Evolutionary conservation across 2,113 vertebrate species (phyloP).

Genomic region (Stegostoma tigrinum): DNA sequence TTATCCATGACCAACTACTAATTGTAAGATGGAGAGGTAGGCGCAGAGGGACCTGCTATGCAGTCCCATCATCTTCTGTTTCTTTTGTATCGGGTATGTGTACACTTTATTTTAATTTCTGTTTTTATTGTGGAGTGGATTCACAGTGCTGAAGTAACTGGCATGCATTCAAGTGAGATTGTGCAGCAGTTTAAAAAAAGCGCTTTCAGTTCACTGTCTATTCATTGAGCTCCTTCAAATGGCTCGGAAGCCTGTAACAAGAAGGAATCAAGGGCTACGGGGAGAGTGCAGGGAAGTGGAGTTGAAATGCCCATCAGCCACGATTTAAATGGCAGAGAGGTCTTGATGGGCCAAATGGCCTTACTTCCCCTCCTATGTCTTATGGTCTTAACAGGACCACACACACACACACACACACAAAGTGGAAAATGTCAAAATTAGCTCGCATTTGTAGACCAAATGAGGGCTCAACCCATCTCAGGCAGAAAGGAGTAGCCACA

Average conservation of each 20-base stretch:
- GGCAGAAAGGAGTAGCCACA: not conserved
- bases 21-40: not conserved
- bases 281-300: too few relatives aligned
- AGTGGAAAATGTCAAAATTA: not conserved
- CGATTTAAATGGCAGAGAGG: too few relatives aligned
- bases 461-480: not conserved
- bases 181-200: not conserved
- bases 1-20: not conserved
- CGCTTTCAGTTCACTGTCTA: not conserved
- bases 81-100: not conserved
- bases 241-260: not conserved
- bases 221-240: not conserved
- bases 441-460: not conserved
- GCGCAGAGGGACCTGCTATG: not conserved
- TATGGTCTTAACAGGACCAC: too few relatives aligned
- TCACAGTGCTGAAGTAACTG: not conserved
- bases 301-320: too few relatives aligned
- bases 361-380: too few relatives aligned
- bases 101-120: not conserved
- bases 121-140: not conserved
- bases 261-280: too few relatives aligned
- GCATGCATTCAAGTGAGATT: not conserved
- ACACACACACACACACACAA: too few relatives aligned
- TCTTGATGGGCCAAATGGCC: too few relatives aligned
- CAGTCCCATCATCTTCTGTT: not conserved